Evolutionary conservation across 2,113 vertebrate genomes (phyloP).

Genomic region (Oxyruncus cristatus): DNA sequence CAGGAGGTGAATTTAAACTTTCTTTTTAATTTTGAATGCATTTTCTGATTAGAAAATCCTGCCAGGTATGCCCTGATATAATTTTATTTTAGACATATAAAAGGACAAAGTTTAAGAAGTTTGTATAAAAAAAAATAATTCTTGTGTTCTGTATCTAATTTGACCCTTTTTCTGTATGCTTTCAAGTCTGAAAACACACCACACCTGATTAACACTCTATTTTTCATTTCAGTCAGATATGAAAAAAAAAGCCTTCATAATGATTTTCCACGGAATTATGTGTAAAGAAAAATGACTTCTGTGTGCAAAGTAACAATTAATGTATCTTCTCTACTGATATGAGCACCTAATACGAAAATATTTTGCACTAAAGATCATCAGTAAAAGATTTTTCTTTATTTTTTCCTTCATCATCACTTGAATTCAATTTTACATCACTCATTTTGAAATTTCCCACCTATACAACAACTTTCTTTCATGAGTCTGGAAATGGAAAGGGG

Average conservation of each 20-base stretch:
- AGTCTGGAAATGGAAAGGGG: background rate
- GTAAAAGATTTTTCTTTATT: background rate
- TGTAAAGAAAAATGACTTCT: background rate
- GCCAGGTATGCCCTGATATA: background rate
- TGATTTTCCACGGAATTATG: background rate
- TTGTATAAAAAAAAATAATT: background rate
- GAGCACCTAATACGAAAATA: background rate
- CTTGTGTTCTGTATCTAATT: background rate
- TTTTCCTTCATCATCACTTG: background rate
- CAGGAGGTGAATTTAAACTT: background rate
- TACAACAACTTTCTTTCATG: background rate
- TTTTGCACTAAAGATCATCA: background rate
- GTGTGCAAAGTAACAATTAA: background rate
- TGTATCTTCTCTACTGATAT: background rate
- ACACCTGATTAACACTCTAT: background rate
- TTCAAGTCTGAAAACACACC: background rate
- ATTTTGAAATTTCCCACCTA: constrained; percentile 6
- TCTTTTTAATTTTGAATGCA: background rate
- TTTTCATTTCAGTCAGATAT: background rate
- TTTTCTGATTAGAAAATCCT: background rate
- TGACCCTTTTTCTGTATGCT: background rate
- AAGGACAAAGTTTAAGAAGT: background rate
- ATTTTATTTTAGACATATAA: background rate
- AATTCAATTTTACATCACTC: background rate
- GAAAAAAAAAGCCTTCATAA: background rate